Evolutionary conservation across 1,140 invertebrate genomes (phyloP).

Genomic region (Coboldia fuscipes): DNA sequence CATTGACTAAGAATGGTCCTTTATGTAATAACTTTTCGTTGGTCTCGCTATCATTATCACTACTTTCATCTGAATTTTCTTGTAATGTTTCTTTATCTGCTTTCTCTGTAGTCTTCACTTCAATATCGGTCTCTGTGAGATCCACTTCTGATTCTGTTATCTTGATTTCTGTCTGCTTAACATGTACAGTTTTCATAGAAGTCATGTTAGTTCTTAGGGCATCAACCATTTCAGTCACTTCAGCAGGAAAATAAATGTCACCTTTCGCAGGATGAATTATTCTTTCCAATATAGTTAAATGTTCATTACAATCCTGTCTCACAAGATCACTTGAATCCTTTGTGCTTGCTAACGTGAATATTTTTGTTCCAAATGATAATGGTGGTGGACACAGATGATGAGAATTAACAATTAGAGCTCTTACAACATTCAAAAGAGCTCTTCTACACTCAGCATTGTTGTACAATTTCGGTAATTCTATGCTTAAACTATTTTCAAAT

Average conservation of each 20-base stretch:
- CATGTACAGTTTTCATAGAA: no score
- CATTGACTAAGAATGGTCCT: no score
- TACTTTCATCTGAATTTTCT: neutral
- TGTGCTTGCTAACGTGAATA: slow-evolving; percentile 1
- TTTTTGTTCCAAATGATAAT: neutral
- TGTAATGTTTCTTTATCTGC: neutral
- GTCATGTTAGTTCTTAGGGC: slow-evolving; percentile 1
- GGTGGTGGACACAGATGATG: slow-evolving; percentile 7
- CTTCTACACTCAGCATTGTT: slow-evolving; percentile 2
- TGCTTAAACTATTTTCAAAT: neutral
- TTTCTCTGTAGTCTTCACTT: no score
- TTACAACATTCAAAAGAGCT: slow-evolving; percentile 3
- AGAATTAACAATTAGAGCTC: slow-evolving; percentile 1
- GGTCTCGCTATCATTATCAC: no score
- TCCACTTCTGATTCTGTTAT: no score
- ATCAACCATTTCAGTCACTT: slow-evolving; percentile 2
- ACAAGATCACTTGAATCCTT: slow-evolving; percentile 2
- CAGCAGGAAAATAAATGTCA: slow-evolving; percentile 3
- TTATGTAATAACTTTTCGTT: no score
- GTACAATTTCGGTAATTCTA: slow-evolving; percentile 1
- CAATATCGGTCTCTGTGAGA: no score
- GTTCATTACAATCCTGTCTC: slow-evolving; percentile 1
- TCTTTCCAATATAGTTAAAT: slow-evolving; percentile 4
- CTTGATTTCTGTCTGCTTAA: no score
- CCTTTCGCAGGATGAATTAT: slow-evolving; percentile 7